phyloP scores from a whole-genome alignment of 2,888 invertebrate genomes.

The Coenonympha glycerion region DNA sequence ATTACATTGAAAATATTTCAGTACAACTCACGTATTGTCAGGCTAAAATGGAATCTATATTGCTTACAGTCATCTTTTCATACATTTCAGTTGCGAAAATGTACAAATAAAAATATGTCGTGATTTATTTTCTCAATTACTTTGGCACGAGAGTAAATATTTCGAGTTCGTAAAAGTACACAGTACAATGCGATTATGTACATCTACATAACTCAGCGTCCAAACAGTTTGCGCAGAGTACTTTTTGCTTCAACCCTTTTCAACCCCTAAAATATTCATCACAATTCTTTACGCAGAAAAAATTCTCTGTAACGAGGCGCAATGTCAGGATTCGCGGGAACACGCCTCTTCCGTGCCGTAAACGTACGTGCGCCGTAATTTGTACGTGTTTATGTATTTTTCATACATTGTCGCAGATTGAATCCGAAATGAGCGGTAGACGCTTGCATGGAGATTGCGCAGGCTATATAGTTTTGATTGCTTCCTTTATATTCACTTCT shows the following conservation, averaged over 20 bases:
- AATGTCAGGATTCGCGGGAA: slow-evolving; percentile 17
- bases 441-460: neutral
- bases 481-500: neutral
- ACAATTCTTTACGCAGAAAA: slow-evolving; percentile 22
- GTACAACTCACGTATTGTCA: neutral
- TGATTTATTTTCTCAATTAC: neutral
- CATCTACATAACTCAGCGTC: slow-evolving; percentile 23
- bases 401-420: slow-evolving; percentile 10
- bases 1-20: neutral
- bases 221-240: slow-evolving; percentile 17
- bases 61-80: neutral
- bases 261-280: slow-evolving; percentile 29
- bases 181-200: slow-evolving; percentile 20
- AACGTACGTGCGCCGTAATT: slow-evolving; percentile 5
- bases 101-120: neutral
- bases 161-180: slow-evolving; percentile 3
- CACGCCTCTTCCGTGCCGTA: neutral
- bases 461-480: neutral
- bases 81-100: neutral
- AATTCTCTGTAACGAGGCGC: slow-evolving; percentile 16
- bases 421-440: slow-evolving; percentile 1
- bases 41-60: neutral
- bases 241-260: slow-evolving; percentile 25
- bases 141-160: neutral
- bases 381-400: slow-evolving; percentile 6